Base-by-base conservation (phyloP, 1,140 invertebrate species). In the Trichogramma pretiosum region DNA sequence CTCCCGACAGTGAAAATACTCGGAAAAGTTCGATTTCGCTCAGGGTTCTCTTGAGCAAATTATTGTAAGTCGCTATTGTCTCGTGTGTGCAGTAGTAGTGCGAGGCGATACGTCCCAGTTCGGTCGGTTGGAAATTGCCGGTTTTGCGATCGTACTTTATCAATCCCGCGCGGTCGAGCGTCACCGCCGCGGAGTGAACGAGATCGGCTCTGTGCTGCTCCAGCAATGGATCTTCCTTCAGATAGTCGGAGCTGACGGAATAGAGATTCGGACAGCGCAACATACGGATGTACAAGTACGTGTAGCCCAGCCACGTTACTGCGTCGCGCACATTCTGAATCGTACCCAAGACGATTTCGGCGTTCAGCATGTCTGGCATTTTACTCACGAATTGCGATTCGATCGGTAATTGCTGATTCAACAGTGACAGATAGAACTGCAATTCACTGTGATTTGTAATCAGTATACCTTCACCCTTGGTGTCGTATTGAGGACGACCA, bases 361-460 rank as follows among this genome's bases (percentile, higher is more conserved):
- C 96, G 72, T 99, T 99, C 10, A 99, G 72, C 80, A 96, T 92
- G 63, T 99, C 96, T 0, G 95, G 84, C 50, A 99, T 72, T 71
- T 89, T 89, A 18, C 80, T 76, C 7, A 91, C 74, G 39, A 92
- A 68, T 64, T 93, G 89, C 0, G 87, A 90, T 64, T 92, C 89
- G 35, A 91, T 89, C 0, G 87, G 88, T 37, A 95, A 70, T 67
- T 99, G 96, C 66, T 99, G 94, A 75, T 99, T 99, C 49, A 99
- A 76, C 17, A 99, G 74, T 1, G 94, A 98, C 10, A 99, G 75
- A 71, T 99, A 99, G 68, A 96, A 99, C 61, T 98, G 95, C 4
- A 99, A 76, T 72, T 99, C 96, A 56, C 89, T 93, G 68, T 99
- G 95, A 69, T 98, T 98, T 1, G 97, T 99, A 24, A 99, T 96